A percentile compares a stretch with the other conserved stretches of the same genome.
Conservation (phyloP, 2,113 vertebrate species). For the Otus sunia region DNA sequence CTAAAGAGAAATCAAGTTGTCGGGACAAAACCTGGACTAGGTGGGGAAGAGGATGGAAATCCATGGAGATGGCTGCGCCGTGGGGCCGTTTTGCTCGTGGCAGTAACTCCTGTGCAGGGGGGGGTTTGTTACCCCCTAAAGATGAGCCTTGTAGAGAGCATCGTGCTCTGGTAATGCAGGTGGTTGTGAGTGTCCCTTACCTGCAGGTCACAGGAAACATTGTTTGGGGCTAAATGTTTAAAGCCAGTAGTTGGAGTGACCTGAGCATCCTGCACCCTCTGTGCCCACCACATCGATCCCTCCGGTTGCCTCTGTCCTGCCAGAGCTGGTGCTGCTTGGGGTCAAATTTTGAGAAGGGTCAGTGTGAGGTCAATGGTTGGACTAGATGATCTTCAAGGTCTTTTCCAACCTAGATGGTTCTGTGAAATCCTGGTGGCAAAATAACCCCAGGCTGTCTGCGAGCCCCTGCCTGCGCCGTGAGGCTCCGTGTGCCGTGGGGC, state of each 20-base stretch:
- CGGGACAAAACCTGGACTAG: neutral
- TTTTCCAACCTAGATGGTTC: too few species aligned
- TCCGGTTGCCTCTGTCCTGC: neutral
- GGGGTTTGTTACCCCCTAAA: neutral
- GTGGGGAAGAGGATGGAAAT: too few species aligned
- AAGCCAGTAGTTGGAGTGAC: rapidly evolving
- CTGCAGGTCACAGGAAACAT: neutral
- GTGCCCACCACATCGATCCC: rapidly evolving
- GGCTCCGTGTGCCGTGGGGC: neutral
- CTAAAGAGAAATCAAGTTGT: neutral
- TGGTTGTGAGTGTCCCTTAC: rapidly evolving
- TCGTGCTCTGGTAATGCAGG: rapidly evolving
- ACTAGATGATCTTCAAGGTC: too few species aligned
- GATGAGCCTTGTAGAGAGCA: neutral
- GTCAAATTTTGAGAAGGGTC: too few species aligned
- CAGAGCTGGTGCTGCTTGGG: neutral
- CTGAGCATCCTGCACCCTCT: neutral
- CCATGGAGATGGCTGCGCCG: rapidly evolving
- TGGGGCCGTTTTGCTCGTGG: rapidly evolving
- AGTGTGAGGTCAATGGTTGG: too few species aligned
- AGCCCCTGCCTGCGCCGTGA: rapidly evolving
- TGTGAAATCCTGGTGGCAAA: neutral
- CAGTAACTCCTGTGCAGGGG: neutral
- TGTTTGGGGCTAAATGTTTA: rapidly evolving
- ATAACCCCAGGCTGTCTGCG: rapidly evolving